These are phyloP conservation scores for Balaeniceps rex DNA, from an alignment of 2,113 vertebrate genomes.

Conservation along the genomic window DNA sequence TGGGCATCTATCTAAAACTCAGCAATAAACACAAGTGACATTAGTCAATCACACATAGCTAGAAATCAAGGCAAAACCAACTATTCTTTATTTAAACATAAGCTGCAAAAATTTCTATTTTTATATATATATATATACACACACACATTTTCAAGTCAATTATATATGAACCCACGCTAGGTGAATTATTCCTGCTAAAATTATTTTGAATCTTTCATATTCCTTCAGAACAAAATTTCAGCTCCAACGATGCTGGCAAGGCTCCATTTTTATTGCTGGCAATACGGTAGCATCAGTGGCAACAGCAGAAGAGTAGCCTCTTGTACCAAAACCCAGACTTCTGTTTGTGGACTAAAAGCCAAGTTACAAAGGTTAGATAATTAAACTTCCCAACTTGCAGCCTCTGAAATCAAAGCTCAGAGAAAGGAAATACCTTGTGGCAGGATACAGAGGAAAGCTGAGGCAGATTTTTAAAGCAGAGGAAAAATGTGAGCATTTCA, in stretches of 20 bases:
- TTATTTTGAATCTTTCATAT: background rate
- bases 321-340: background rate
- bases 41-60: background rate
- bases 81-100: background rate
- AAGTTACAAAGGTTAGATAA: background rate
- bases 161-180: background rate
- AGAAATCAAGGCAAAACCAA: background rate
- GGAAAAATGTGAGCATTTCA: background rate
- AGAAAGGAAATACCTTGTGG: background rate
- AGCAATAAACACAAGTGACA: background rate
- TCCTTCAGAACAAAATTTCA: background rate
- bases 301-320: background rate
- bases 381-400: background rate
- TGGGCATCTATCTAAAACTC: slow-evolving; percentile 72
- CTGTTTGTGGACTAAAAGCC: background rate
- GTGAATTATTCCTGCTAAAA: background rate
- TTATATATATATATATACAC: background rate
- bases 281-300: background rate
- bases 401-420: background rate
- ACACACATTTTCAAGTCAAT: background rate
- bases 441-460: background rate
- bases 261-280: background rate
- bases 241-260: background rate
- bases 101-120: background rate
- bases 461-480: background rate